phyloP scores from a whole-genome alignment of 2,797 vertebrate species.

The Cygnus olor region DNA sequence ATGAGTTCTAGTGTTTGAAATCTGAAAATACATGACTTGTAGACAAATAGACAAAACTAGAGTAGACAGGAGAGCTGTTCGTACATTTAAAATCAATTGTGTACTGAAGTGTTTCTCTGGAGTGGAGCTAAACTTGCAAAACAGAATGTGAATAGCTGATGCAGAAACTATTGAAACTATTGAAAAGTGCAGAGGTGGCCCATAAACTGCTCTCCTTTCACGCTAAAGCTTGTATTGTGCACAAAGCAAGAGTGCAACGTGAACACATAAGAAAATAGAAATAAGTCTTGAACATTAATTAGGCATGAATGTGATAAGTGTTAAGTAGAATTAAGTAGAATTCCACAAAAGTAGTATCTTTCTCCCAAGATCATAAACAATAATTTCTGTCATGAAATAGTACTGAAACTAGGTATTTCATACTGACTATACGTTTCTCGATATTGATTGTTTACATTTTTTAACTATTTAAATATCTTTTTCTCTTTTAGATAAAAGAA shows the following conservation, averaged over 20 bases:
- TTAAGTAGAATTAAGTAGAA: neutral
- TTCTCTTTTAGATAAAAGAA: constrained; percentile 77
- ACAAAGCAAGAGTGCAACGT: neutral
- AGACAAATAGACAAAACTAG: neutral
- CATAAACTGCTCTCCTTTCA: neutral
- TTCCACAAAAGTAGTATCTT: neutral
- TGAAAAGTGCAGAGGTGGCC: neutral
- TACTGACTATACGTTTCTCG: neutral
- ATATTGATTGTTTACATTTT: neutral
- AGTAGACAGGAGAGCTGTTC: neutral
- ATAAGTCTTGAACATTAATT: neutral
- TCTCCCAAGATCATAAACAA: neutral
- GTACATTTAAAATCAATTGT: neutral
- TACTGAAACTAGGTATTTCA: neutral
- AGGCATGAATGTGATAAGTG: neutral
- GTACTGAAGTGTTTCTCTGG: neutral
- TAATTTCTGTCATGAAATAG: neutral
- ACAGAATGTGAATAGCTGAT: neutral
- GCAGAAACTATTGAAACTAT: neutral
- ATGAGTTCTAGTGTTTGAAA: neutral
- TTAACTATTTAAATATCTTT: neutral
- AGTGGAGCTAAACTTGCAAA: neutral
- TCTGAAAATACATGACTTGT: neutral
- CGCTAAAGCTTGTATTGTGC: neutral
- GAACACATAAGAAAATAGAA: neutral